phyloP scores from a whole-genome alignment of 2,113 vertebrate genomes.

The Phalacrocorax aristotelis region DNA sequence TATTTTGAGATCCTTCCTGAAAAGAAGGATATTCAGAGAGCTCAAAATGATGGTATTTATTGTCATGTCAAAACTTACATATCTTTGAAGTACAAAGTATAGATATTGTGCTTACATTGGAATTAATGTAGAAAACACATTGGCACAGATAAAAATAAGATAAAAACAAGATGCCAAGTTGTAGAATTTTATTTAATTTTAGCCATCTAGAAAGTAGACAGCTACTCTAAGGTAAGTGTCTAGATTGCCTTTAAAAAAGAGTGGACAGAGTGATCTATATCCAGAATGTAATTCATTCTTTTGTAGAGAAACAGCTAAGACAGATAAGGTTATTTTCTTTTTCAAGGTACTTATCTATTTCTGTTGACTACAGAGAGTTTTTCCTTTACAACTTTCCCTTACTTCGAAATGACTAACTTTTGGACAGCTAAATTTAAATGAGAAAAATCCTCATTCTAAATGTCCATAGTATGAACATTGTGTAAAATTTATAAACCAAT shows the following conservation, averaged over 20 bases:
- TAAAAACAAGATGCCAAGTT: background rate
- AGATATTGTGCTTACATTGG: background rate
- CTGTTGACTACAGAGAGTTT: background rate
- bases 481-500: background rate
- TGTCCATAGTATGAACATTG: background rate
- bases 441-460: background rate
- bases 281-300: background rate
- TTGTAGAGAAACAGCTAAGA: background rate
- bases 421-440: background rate
- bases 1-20: background rate
- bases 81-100: background rate
- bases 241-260: background rate
- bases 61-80: background rate
- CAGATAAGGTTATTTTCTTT: background rate
- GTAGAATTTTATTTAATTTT: background rate
- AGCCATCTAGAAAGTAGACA: background rate
- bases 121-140: background rate
- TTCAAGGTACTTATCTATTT: background rate
- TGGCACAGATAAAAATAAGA: background rate
- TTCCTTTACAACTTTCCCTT: background rate
- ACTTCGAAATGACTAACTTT: background rate
- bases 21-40: background rate
- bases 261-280: background rate
- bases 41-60: background rate
- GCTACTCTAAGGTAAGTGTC: background rate